phyloP scores from a whole-genome alignment of 2,113 vertebrate genomes.

The Caloenas nicobarica region DNA sequence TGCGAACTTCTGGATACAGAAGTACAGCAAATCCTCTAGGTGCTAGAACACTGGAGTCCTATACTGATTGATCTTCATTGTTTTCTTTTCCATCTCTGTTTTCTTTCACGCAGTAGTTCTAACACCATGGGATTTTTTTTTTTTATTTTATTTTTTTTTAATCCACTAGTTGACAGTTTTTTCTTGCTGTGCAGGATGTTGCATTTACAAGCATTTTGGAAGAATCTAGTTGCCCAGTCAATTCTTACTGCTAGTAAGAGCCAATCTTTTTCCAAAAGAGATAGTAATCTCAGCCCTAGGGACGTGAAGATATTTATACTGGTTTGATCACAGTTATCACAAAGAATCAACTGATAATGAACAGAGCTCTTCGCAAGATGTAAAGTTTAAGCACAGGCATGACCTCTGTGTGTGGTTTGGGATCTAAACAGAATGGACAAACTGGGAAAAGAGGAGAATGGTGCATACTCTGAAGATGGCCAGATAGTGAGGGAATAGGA shows the following conservation, averaged over 20 bases:
- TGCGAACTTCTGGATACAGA: not conserved
- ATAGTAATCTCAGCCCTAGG: not conserved
- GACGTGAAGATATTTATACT: not conserved
- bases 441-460: not conserved
- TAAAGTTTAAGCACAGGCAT: not conserved
- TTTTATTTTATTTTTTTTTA: not conserved
- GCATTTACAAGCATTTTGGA: not conserved
- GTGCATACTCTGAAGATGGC: not conserved
- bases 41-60: not conserved
- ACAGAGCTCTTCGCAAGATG: not conserved
- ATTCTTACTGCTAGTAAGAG: not conserved
- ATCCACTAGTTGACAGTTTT: not conserved
- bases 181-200: not conserved
- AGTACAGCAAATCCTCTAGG: not conserved
- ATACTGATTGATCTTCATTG: fast-evolving
- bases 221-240: not conserved
- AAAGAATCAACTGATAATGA: not conserved
- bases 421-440: not conserved
- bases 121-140: not conserved
- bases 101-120: not conserved
- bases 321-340: not conserved
- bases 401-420: not conserved
- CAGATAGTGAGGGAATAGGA: not conserved
- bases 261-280: not conserved
- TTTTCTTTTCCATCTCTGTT: not conserved